Base-by-base conservation (phyloP, 2,113 vertebrate genomes). In the Spizaetus ornatus region DNA sequence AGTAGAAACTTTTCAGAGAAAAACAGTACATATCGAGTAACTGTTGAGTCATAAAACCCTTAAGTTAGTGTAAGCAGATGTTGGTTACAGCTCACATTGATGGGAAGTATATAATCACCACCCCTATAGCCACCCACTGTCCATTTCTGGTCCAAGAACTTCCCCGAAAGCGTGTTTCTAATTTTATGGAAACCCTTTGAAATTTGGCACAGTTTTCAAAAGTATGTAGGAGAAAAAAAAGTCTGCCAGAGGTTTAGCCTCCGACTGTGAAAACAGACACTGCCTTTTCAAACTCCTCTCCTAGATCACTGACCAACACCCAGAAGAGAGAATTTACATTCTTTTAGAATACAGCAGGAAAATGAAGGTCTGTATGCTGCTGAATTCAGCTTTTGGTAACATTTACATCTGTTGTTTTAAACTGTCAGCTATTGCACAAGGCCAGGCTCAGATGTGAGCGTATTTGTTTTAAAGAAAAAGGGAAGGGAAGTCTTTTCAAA, bases 361-460 rank as follows among this genome's bases (percentile, higher is more conserved):
- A 94, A 98, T 98, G 98, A 98, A 98, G 98, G 98, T 98, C 89
- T 97, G 98, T 98, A 97, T 81, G 59, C 48, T 90, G 50, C 69
- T 38, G 10, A 71, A 88, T 79, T 92, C 91, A 77, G 42, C 53
- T 95, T 90, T 78, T 77, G 48, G 34, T 73, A 65, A 85, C 27
- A 23, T 66, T 78, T 92, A 25, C 22, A 40, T 92, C 62, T 92
- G 90, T 82, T 74, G 43, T 59, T 93, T 95, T 88, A 92, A 91
- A 83, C 86, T 95, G 81, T 93, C 74, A 70, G n/a, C 91, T 97
- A 21, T 90, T 95, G 69, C 76, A 94, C 56, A 93, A 95, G 36
- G 78, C 82, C 36, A 83, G 65, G 74, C 59, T 96, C 53, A 77
- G 86, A 86, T 93, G 59, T 86, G 50, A 62, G 96, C 88, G 23